Evolutionary conservation across 1,140 invertebrate species (phyloP).

Genomic region (Brachionus calyciflorus): DNA sequence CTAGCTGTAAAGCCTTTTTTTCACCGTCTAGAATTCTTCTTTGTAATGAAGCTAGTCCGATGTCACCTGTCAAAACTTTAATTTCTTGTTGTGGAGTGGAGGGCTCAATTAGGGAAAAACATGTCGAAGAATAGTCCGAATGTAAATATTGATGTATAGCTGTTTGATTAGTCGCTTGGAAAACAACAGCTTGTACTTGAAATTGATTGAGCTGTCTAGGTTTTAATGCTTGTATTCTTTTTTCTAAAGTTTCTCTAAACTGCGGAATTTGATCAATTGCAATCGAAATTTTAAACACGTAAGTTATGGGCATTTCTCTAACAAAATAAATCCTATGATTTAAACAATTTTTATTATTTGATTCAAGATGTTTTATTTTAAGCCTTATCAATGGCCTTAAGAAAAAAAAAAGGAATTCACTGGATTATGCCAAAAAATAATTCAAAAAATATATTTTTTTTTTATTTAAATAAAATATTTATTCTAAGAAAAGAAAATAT

Average conservation of each 20-base stretch:
- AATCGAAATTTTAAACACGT: constrained; percentile 35
- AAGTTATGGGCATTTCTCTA: constrained; percentile 45
- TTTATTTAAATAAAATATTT: constrained; percentile 9
- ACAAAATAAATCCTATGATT: too few relatives aligned
- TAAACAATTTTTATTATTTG: background rate
- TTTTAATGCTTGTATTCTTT: constrained; percentile 19
- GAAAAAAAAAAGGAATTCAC: too few relatives aligned
- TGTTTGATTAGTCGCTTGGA: constrained; percentile 22
- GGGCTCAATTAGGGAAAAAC: constrained; percentile 33
- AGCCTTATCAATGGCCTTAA: constrained; percentile 20
- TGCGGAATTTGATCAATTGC: constrained; percentile 35
- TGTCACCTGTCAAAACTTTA: constrained; percentile 42
- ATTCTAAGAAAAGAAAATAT: too few relatives aligned
- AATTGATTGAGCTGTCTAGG: constrained; percentile 35
- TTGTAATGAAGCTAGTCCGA: constrained; percentile 32
- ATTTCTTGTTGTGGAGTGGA: background rate
- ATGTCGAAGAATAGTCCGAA: constrained; percentile 37
- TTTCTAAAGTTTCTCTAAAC: constrained; percentile 37
- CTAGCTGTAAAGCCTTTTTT: constrained; percentile 15
- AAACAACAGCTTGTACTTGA: constrained; percentile 39
- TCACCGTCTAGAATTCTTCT: constrained; percentile 19
- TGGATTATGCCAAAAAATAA: background rate
- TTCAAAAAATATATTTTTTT: constrained; percentile 8
- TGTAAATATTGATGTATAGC: constrained; percentile 37
- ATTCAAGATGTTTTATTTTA: background rate